Conservation (phyloP, 1,140 invertebrate species). For the Heliconius hermathena region DNA sequence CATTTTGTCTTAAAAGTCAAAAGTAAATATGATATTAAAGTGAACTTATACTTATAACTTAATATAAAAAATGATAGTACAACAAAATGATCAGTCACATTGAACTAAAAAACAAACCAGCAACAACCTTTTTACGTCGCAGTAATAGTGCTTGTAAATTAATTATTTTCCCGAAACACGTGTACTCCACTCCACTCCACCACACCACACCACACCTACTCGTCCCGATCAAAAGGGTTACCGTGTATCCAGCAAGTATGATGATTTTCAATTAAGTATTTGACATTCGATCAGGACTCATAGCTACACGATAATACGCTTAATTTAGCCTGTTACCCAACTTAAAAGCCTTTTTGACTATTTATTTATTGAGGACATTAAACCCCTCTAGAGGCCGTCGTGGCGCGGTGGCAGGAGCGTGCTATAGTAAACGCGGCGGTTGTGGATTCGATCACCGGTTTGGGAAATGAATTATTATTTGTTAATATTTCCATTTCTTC, state of each 20-base stretch:
- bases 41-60: no score
- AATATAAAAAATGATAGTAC: no score
- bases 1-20: neutral
- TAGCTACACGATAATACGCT: conserved; percentile 72
- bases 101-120: neutral
- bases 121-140: neutral
- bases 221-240: conserved; percentile 63
- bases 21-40: no score
- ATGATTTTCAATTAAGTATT: conserved; percentile 77
- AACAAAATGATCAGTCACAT: neutral
- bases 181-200: conserved; percentile 15
- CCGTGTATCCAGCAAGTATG: conserved; percentile 69
- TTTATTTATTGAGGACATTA: neutral
- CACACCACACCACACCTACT: conserved; percentile 6
- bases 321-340: conserved; percentile 47
- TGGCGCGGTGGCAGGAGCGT: no score
- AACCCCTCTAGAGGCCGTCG: no score
- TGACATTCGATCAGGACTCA: conserved; percentile 62
- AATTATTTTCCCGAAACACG: conserved; percentile 22
- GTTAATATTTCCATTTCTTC: neutral
- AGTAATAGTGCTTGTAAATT: conserved; percentile 6
- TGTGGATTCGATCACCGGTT: no score
- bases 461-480: neutral
- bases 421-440: no score
- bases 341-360: neutral